Evolutionary conservation across 2,888 invertebrate species (phyloP).

Genomic region (Hemistola chrysoprasaria): DNA sequence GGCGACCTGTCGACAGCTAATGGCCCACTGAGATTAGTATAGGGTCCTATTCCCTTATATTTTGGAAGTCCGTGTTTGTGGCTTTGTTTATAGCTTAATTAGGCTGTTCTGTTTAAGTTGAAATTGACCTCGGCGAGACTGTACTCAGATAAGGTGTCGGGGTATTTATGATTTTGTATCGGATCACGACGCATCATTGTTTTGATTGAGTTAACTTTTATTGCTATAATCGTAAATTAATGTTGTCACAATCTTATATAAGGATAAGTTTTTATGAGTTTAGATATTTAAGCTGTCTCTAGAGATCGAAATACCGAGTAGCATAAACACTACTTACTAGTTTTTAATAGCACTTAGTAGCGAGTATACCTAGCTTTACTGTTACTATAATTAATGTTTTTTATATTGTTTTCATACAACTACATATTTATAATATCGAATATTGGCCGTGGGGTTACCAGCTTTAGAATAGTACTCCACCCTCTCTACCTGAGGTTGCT

Average conservation of each 20-base stretch:
- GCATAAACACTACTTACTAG: no score
- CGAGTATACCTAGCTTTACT: no score
- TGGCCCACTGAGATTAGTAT: slow-evolving; percentile 73
- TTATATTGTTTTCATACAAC: no score
- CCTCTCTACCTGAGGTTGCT: no score
- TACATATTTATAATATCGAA: no score
- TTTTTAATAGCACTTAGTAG: no score
- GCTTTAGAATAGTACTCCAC: no score
- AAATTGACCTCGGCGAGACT: slow-evolving; percentile 63
- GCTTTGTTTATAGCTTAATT: slow-evolving; percentile 82
- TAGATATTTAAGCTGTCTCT: no score
- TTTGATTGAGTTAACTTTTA: slow-evolving; percentile 56
- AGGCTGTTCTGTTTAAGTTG: slow-evolving; percentile 79
- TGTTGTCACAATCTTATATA: background rate
- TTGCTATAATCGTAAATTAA: slow-evolving; percentile 8
- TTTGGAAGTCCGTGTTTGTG: slow-evolving; percentile 74
- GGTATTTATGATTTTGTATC: slow-evolving; percentile 77
- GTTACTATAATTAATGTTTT: no score
- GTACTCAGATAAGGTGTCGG: slow-evolving; percentile 76
- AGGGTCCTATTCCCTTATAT: slow-evolving; percentile 55
- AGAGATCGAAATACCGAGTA: no score
- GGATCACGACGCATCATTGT: slow-evolving; percentile 48
- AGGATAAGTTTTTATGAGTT: no score
- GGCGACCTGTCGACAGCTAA: slow-evolving; percentile 78
- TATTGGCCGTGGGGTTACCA: no score